A percentile compares a stretch with the other conserved stretches of the same genome.
phyloP scores from a whole-genome alignment of 2,888 invertebrate species.

The Tenthredo amoena region DNA sequence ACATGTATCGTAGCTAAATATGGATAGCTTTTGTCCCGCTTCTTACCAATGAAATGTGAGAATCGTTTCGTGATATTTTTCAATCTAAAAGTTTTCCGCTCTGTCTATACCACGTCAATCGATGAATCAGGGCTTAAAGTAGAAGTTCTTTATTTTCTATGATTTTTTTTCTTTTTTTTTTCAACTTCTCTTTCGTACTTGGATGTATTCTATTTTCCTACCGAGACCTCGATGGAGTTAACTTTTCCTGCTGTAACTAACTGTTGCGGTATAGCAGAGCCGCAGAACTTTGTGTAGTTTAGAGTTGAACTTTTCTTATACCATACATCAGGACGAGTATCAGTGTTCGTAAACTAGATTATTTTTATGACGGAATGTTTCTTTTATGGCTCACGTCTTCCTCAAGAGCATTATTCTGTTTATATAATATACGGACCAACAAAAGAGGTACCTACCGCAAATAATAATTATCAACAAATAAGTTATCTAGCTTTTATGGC shows the following conservation, averaged over 20 bases:
- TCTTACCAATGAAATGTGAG: not conserved
- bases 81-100: conserved; percentile 12
- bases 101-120: not conserved
- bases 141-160: not conserved
- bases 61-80: conserved; percentile 41
- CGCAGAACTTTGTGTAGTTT: conserved; percentile 18
- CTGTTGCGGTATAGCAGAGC: conserved; percentile 12
- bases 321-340: conserved; percentile 32
- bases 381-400: not conserved
- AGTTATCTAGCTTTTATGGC: not conserved
- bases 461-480: not conserved
- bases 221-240: not conserved
- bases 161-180: not conserved
- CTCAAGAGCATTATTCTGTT: not conserved
- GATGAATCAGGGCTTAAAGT: conserved; percentile 38
- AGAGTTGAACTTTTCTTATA: conserved; percentile 23
- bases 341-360: conserved; percentile 17
- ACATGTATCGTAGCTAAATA: not conserved
- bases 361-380: conserved; percentile 21
- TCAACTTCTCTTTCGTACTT: not conserved
- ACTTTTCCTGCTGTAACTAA: conserved; percentile 25
- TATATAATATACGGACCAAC: too few species aligned
- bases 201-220: not conserved
- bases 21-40: not conserved
- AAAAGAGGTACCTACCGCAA: not conserved